phyloP scores from a whole-genome alignment of 2,888 invertebrate genomes.

The Drosophila bunnanda region DNA sequence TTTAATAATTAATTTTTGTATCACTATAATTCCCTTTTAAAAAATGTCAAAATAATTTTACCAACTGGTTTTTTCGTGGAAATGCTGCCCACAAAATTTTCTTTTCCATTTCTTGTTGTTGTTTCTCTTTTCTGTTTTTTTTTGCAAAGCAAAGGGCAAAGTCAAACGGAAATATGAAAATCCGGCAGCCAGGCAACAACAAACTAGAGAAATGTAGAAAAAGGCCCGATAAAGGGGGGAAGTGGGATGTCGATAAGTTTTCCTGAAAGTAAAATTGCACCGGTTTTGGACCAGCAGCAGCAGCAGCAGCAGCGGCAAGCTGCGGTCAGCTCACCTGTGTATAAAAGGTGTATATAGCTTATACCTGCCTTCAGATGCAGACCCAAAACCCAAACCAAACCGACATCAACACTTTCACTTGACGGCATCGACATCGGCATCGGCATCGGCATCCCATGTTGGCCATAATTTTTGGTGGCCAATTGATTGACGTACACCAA shows the following conservation, averaged over 20 bases:
- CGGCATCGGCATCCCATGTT: slow-evolving; percentile 16
- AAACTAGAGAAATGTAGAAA: slow-evolving; percentile 1
- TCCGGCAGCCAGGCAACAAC: neutral
- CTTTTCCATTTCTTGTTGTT: neutral
- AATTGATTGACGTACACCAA: slow-evolving; percentile 40
- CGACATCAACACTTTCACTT: slow-evolving; percentile 41
- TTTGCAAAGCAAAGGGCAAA: slow-evolving; percentile 34
- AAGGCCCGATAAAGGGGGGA: slow-evolving; percentile 7
- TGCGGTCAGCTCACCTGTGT: slow-evolving; percentile 17
- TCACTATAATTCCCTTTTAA: neutral
- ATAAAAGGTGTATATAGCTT: neutral
- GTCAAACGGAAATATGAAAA: slow-evolving; percentile 16
- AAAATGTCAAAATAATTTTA: neutral
- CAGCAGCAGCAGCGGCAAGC: neutral
- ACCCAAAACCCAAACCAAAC: slow-evolving; percentile 12
- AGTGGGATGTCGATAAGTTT: slow-evolving; percentile 36
- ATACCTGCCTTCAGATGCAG: slow-evolving; percentile 11
- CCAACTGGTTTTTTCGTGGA: neutral
- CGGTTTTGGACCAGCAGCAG: slow-evolving; percentile 34
- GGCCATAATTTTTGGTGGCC: slow-evolving; percentile 44
- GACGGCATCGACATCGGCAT: slow-evolving; percentile 13
- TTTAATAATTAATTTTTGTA: neutral
- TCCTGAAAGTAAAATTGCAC: slow-evolving; percentile 48
- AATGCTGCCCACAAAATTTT: slow-evolving; percentile 6
- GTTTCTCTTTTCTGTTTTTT: neutral